Evolutionary conservation across 2,888 invertebrate species (phyloP).

Genomic region (Parnassius smintheus): DNA sequence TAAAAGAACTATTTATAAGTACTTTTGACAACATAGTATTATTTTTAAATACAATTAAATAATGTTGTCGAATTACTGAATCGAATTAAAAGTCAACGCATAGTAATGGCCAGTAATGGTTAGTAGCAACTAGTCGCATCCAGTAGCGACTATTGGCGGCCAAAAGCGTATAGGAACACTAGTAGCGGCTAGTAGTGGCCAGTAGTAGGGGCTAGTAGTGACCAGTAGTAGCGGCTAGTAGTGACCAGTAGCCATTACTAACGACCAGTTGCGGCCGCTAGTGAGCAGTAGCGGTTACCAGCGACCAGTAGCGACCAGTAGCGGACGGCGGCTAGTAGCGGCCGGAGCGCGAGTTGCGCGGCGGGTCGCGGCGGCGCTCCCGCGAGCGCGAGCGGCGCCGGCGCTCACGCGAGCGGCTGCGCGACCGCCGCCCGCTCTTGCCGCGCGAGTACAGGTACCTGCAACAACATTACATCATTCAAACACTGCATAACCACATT

Average conservation of each 20-base stretch:
- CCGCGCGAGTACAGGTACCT: conserved; percentile 88
- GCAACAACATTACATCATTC: conserved; percentile 22
- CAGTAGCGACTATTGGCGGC: background rate
- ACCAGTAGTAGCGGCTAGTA: conserved; percentile 63
- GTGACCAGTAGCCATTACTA: conserved; percentile 59
- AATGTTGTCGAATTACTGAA: too few species aligned
- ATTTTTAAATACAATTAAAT: too few species aligned
- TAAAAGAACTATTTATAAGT: too few species aligned
- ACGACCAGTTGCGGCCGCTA: conserved; percentile 70
- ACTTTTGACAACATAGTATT: too few species aligned
- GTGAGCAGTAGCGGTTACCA: background rate
- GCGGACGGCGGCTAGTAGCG: conserved; percentile 60
- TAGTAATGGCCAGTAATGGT: background rate
- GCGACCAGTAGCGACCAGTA: background rate
- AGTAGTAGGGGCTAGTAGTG: background rate
- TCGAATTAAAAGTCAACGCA: background rate
- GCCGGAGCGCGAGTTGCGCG: conserved; percentile 79
- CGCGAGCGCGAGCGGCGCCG: conserved; percentile 83
- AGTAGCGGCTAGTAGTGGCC: background rate
- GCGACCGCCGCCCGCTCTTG: conserved; percentile 66
- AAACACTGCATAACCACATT: too few species aligned
- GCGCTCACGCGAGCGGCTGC: conserved; percentile 66
- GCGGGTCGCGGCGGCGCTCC: conserved; percentile 73
- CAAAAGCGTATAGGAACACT: background rate
- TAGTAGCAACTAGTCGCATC: background rate